phyloP scores from a whole-genome alignment of 2,888 invertebrate species.

The Acanthosepion esculentum region DNA sequence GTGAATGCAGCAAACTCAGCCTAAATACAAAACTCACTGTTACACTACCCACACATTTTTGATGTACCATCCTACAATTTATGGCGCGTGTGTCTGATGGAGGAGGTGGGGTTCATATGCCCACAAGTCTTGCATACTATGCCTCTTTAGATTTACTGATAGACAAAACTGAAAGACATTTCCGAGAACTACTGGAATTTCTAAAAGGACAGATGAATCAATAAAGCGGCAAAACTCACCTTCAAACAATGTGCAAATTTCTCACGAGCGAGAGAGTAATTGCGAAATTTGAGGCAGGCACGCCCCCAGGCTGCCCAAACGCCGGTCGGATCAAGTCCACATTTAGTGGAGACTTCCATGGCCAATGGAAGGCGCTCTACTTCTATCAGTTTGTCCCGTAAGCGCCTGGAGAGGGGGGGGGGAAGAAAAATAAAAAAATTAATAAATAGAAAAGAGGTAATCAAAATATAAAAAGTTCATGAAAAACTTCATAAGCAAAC shows the following conservation, averaged over 20 bases:
- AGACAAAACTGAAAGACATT: not conserved
- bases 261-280: slow-evolving; percentile 84
- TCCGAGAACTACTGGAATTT: no score
- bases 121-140: no score
- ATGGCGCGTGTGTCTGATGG: no score
- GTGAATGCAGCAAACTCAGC: no score
- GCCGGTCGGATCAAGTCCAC: slow-evolving; percentile 84
- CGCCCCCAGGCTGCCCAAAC: slow-evolving; percentile 93
- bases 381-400: slow-evolving; percentile 84
- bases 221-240: slow-evolving; percentile 55
- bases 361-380: slow-evolving; percentile 89
- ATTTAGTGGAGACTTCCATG: slow-evolving; percentile 86
- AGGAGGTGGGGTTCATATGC: no score
- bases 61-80: no score
- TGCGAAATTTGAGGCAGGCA: slow-evolving; percentile 78
- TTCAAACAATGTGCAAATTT: slow-evolving; percentile 81
- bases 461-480: not conserved
- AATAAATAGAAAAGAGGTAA: no score
- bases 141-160: not conserved
- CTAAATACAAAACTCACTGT: no score
- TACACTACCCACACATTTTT: no score
- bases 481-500: not conserved
- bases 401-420: slow-evolving; percentile 78
- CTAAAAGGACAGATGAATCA: no score
- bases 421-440: slow-evolving; percentile 33